phyloP scores from a whole-genome alignment of 2,888 invertebrate genomes.

The Microctonus aethiopoides region DNA sequence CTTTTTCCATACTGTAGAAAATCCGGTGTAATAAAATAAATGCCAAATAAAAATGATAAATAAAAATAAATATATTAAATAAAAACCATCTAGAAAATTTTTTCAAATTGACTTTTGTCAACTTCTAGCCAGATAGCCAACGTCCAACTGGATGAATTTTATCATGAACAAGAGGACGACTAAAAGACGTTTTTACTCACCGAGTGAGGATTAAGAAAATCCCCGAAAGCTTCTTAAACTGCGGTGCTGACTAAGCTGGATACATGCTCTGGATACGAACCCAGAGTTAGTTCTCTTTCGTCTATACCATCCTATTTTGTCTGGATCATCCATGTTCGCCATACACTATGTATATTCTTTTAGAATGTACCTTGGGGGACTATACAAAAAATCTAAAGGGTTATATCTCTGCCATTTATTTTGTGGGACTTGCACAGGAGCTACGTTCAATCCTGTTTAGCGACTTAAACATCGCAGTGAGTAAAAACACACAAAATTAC shows the following conservation, averaged over 20 bases:
- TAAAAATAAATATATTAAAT: not conserved
- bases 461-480: no score
- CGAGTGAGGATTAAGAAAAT: conserved; percentile 61
- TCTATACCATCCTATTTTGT: conserved; percentile 58
- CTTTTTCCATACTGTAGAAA: not conserved
- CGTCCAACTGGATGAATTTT: conserved; percentile 6
- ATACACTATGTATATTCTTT: conserved; percentile 18
- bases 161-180: not conserved
- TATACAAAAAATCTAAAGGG: conserved; percentile 12
- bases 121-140: not conserved
- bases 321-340: conserved; percentile 56
- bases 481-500: no score
- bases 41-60: not conserved
- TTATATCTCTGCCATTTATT: not conserved
- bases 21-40: not conserved
- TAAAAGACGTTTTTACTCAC: conserved; percentile 57
- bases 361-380: not conserved
- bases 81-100: not conserved
- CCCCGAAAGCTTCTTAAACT: conserved; percentile 66
- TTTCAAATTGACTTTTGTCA: not conserved
- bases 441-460: no score
- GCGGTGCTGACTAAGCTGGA: conserved; percentile 65
- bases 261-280: conserved; percentile 59
- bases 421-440: no score
- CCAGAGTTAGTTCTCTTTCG: conserved; percentile 30